Evolutionary conservation across 2,113 vertebrate species (phyloP), one percentile per base, ranked within the genome.

Genomic region (Nesoenas mayeri): DNA sequence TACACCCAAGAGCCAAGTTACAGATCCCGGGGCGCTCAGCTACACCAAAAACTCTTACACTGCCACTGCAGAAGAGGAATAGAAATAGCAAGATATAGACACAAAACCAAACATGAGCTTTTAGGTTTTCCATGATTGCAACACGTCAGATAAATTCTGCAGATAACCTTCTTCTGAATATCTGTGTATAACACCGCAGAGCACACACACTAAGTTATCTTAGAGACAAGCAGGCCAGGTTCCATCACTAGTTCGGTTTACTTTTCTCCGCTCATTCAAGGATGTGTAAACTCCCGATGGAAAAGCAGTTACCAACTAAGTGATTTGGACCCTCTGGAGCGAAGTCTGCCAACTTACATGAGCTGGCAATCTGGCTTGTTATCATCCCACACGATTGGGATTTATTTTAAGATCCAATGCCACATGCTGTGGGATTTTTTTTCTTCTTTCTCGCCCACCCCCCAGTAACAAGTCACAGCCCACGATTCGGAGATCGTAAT

Each of bases 331-430:
- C 65, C 92, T 71, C 53, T 57, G 58, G 61, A 95, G n/a, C 60
- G 91, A 84, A 89, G 83, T 87, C 95, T 91, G 95, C 95, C 84
- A 93, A 72, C 6, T 89, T 81, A 65, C 11, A 69, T 22, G 2
- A 89, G 50, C 57, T 82, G 85, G 89, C 91, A 94, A 91, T 95
- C 88, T 96, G 96, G 91, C 95, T 81, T 57, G 70, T 57, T 92
- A 93, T 53, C 95, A 91, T 95, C 93, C 95, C 95, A 96, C 94
- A 96, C 67, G 94, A 95, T 72, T 15, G 61, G 77, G 54, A 95
- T 95, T 93, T 96, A 95, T 96, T 97, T 96, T 93, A 60, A 36
- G 94, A 95, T 87, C 79, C 58, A 47, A 57, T 82, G 77, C 93
- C 91, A 96, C 95, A 97, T 88, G 92, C 82, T 80, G 36, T 69